phyloP scores from a whole-genome alignment of 2,888 invertebrate species.

The Didymodactylos carnosus region DNA sequence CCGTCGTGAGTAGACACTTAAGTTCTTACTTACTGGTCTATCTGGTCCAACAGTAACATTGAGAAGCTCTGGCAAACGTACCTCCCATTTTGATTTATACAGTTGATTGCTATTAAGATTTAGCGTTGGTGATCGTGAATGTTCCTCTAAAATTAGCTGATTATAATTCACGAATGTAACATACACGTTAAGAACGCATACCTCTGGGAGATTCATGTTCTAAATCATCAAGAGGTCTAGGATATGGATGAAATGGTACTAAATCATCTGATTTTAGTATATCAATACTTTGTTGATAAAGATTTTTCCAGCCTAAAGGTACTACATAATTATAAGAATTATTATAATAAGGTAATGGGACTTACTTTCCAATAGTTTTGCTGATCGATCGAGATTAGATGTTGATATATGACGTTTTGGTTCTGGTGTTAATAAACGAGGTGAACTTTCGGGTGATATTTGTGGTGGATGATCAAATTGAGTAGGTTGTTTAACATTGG shows the following conservation, averaged over 20 bases:
- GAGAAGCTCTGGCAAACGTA: neutral
- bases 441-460: neutral
- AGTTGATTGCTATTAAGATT: too few species aligned
- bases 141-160: too few species aligned
- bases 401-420: too few species aligned
- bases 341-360: neutral
- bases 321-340: neutral
- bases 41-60: neutral
- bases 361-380: neutral
- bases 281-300: neutral
- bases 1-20: too few species aligned
- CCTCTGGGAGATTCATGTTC: too few species aligned
- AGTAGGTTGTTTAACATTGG: too few species aligned
- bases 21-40: too few species aligned
- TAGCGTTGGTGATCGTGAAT: neutral
- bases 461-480: neutral
- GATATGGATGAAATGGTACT: neutral
- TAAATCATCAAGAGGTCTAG: neutral
- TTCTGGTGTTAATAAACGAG: too few species aligned
- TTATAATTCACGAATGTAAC: too few species aligned
- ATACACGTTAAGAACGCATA: too few species aligned
- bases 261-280: neutral
- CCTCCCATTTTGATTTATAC: neutral
- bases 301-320: neutral
- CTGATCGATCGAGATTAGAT: too few species aligned